These are phyloP conservation scores for Halisarca cf. caerulea DNA, from an alignment of 37 sponge, comb jelly and placozoan species.

Conservation along the genomic window DNA sequence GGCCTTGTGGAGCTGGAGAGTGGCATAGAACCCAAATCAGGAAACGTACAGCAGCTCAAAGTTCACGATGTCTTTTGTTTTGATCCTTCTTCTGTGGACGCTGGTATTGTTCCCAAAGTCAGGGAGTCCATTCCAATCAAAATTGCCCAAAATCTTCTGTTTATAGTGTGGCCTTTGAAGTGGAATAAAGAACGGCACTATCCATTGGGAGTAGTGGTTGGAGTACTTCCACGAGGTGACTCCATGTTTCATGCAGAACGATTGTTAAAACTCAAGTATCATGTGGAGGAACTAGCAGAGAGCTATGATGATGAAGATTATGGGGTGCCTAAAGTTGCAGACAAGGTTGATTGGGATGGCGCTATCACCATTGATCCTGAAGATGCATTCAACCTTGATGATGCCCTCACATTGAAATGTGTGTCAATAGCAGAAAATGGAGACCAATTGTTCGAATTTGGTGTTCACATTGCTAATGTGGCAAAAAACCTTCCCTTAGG, in stretches of 20 bases:
- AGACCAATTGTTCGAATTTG: conserved; percentile 17
- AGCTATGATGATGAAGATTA: neutral
- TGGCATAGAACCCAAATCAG: neutral
- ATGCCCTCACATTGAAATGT: conserved; percentile 38
- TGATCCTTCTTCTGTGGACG: conserved; percentile 20
- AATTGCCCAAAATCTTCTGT: conserved; percentile 49
- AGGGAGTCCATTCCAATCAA: conserved; percentile 46
- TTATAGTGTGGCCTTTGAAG: conserved; percentile 46
- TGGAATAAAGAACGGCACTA: conserved; percentile 51
- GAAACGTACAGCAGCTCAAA: neutral
- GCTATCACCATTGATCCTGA: conserved; percentile 61
- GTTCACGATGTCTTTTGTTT: conserved; percentile 57
- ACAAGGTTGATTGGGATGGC: neutral
- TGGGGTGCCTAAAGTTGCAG: neutral
- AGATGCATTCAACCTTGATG: conserved; percentile 40
- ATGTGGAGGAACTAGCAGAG: conserved; percentile 2
- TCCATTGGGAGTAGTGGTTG: conserved; percentile 60
- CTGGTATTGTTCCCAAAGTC: conserved; percentile 46
- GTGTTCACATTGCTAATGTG: conserved; percentile 58
- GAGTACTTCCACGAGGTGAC: conserved; percentile 37
- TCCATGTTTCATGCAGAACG: conserved; percentile 50
- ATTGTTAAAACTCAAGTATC: conserved; percentile 32
- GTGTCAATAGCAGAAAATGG: neutral
- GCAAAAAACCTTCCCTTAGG: neutral
- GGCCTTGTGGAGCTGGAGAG: neutral